These are phyloP conservation scores for Listronotus oregonensis DNA, from an alignment of 1,140 invertebrate genomes.

Conservation along the genomic window DNA sequence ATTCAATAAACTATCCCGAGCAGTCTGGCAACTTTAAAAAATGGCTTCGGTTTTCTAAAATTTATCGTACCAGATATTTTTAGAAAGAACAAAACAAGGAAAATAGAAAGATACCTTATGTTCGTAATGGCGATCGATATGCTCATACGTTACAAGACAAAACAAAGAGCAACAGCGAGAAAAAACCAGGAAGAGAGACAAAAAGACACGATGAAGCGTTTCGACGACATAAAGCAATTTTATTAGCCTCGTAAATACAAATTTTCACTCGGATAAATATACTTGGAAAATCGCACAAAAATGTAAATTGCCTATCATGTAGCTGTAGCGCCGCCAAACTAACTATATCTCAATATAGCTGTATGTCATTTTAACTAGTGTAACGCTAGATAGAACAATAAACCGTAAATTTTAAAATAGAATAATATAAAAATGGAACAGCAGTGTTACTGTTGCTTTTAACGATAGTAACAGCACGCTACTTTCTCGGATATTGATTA, in stretches of 20 bases:
- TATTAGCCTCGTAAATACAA: slow-evolving; percentile 38
- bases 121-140: slow-evolving; percentile 37
- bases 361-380: not conserved
- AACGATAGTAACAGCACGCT: too few species aligned
- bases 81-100: slow-evolving; percentile 17
- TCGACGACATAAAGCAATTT: slow-evolving; percentile 39
- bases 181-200: slow-evolving; percentile 27
- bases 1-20: slow-evolving; percentile 6
- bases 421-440: too few species aligned
- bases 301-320: slow-evolving; percentile 29
- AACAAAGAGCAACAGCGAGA: slow-evolving; percentile 25
- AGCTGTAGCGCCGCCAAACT: not conserved
- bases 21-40: slow-evolving; percentile 8
- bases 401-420: too few species aligned
- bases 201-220: slow-evolving; percentile 28
- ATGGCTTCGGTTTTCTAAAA: slow-evolving; percentile 8
- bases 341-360: slow-evolving; percentile 6
- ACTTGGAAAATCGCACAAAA: slow-evolving; percentile 28
- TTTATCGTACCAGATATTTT: slow-evolving; percentile 7
- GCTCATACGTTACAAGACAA: slow-evolving; percentile 34
- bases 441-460: too few species aligned
- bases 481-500: too few species aligned
- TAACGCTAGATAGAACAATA: too few species aligned
- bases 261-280: slow-evolving; percentile 40
- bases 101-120: slow-evolving; percentile 37